These are phyloP conservation scores for Andrena hattorfiana DNA, from an alignment of 2,888 invertebrate species.

Conservation along the genomic window DNA sequence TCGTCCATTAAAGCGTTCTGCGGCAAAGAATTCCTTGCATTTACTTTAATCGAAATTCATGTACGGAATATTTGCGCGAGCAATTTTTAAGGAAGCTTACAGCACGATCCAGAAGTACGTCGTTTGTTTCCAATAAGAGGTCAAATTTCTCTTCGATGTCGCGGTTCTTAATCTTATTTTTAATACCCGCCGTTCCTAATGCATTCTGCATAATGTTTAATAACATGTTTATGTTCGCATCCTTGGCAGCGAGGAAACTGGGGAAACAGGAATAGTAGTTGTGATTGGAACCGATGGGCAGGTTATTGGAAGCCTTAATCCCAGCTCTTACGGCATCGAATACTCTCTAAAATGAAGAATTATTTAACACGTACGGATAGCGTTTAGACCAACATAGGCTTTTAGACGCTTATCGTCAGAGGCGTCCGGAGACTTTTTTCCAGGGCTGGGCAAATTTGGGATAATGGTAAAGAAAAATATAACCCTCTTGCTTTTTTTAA, in stretches of 20 bases:
- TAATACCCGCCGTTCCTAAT: constrained; percentile 86
- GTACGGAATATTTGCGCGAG: neutral
- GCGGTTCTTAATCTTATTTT: constrained; percentile 86
- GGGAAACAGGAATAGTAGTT: constrained; percentile 92
- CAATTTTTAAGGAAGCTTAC: constrained; percentile 85
- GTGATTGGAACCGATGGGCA: constrained; percentile 90
- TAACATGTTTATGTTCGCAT: constrained; percentile 88
- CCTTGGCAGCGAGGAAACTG: constrained; percentile 89
- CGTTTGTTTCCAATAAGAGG: constrained; percentile 92
- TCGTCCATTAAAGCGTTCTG: constrained; percentile 88
- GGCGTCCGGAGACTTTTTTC: no score
- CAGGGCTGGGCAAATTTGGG: no score
- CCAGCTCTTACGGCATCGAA: constrained; percentile 89
- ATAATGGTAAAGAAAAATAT: no score
- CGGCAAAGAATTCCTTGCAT: neutral
- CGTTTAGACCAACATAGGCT: neutral
- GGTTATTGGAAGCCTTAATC: constrained; percentile 89
- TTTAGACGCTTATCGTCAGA: neutral
- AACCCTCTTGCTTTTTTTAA: no score
- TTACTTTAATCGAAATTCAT: neutral
- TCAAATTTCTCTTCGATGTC: constrained; percentile 90
- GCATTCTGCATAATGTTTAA: constrained; percentile 87
- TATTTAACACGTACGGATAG: neutral
- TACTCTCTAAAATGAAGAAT: constrained; percentile 87
- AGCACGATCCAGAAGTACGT: constrained; percentile 92